Evolutionary conservation across 2,888 invertebrate genomes (phyloP).

Genomic region (Rhagophthalmus giganteus): DNA sequence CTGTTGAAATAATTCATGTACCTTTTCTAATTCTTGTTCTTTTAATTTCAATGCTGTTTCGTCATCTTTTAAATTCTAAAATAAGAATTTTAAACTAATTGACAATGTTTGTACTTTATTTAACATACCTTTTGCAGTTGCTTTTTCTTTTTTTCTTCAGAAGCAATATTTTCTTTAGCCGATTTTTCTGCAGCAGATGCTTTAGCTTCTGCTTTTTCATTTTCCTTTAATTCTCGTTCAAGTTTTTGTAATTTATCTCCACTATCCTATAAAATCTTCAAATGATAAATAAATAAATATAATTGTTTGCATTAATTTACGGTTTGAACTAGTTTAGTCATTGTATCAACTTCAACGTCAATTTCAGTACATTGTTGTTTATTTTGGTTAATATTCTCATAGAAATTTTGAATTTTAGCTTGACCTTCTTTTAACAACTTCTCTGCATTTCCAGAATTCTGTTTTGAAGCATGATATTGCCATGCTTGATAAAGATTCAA

Average conservation of each 20-base stretch:
- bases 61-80: constrained; percentile 67
- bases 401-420: constrained; percentile 39
- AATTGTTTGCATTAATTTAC: too few relatives aligned
- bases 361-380: constrained; percentile 60
- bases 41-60: constrained; percentile 63
- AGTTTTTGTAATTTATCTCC: constrained; percentile 66
- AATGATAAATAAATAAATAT: constrained; percentile 8
- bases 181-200: constrained; percentile 66
- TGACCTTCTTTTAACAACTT: constrained; percentile 43
- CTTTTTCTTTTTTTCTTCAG: constrained; percentile 69
- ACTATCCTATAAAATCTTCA: constrained; percentile 40
- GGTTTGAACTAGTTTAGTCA: constrained; percentile 68
- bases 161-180: constrained; percentile 66
- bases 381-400: constrained; percentile 60
- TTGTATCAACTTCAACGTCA: constrained; percentile 63
- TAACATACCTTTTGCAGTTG: constrained; percentile 63
- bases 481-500: constrained; percentile 74
- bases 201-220: constrained; percentile 70
- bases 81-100: too few relatives aligned
- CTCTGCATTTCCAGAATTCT: constrained; percentile 37
- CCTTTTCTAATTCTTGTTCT: constrained; percentile 62
- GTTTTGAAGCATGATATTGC: constrained; percentile 61
- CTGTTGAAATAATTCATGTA: constrained; percentile 66
- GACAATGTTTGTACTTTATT: too few relatives aligned
- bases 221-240: constrained; percentile 65